Percentiles rank a stretch among this genome's conserved stretches.
Evolutionary conservation across 37 sponge, comb jelly and placozoan genomes (phyloP).

Genomic region (Theonella swinhoei): DNA sequence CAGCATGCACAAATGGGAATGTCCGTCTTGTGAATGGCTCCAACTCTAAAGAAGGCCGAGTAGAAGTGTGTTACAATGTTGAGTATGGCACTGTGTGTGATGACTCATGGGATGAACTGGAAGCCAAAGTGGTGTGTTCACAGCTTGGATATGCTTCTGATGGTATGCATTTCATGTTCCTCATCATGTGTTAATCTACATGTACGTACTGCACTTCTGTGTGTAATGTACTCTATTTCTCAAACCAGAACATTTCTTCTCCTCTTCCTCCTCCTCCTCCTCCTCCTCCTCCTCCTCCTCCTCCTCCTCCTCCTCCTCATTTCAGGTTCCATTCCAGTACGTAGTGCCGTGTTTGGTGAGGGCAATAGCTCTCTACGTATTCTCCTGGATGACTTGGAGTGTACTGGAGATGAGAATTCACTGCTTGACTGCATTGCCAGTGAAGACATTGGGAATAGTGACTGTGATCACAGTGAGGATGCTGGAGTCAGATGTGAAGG

Average conservation of each 20-base stretch:
- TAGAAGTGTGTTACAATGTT: constrained; percentile 39
- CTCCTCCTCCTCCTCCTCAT: no score
- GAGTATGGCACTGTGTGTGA: constrained; percentile 49
- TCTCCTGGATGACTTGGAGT: constrained; percentile 47
- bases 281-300: no score
- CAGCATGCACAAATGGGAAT: constrained; percentile 43
- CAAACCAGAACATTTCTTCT: no score
- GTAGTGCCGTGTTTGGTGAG: neutral
- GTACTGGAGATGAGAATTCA: constrained; percentile 42
- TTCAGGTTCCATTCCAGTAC: neutral
- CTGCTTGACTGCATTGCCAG: constrained; percentile 35
- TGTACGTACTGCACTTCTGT: no score
- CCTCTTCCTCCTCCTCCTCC: no score
- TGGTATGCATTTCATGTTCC: no score
- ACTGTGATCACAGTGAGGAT: constrained; percentile 33
- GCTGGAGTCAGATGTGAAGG: constrained; percentile 62
- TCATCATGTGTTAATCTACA: no score
- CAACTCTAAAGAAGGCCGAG: constrained; percentile 19
- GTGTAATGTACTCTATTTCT: no score
- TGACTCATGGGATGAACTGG: constrained; percentile 52
- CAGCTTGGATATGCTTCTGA: constrained; percentile 11
- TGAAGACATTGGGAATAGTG: constrained; percentile 18
- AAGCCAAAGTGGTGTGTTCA: constrained; percentile 41
- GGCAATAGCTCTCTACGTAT: constrained; percentile 16
- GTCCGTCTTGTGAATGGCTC: constrained; percentile 21